Base-by-base conservation (phyloP, 2,888 invertebrate genomes). In the Cosmopolites sordidus region DNA sequence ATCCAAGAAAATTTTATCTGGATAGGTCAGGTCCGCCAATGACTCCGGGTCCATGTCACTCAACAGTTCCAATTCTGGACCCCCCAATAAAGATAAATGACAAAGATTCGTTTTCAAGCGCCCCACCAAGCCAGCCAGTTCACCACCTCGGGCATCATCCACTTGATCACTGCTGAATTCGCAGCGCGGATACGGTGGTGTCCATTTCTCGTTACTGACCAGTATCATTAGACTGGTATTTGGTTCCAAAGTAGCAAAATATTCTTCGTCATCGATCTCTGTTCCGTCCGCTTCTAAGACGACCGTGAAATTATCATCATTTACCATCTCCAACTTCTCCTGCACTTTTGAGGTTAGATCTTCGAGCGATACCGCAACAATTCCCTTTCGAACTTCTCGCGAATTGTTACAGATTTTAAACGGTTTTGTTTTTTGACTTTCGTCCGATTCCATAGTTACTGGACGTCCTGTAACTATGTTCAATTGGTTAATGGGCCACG, bases 211-310 rank as follows among this genome's bases (percentile, higher is more conserved):
- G 9, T 56, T 62, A 5, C 83, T 83, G 59, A 83, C 82, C 46
- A 92, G 79, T 44, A 91, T 83, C 86, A 92, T 92, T 58, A 92
- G 78, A 66, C 84, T 85, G 14, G 92, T 91, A 67, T 95, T 91
- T 60, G 86, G 86, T 65, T 93, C 92, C 59, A 95, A 77, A 1
- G 93, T 93, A 43, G 86, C 87, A 73, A 95, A 95, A 74, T 94
- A 95, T 71, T 93, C 93, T 72, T 95, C 94, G 69, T 95, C 94
- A 66, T 95, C 94, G 44, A 95, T 89, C 78, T 95, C 94, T 0
- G 95, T 95, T 27, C 95, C 95, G 76, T 95, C 95, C 43, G 83
- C 86, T 72, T 95, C 95, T 62, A 95, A 76, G 33, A 92, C 93
- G 53, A 94, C 87, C 48, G 87, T 89, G 53, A 91, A 76, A 17